Evolutionary conservation across 2,797 vertebrate genomes (phyloP), one percentile per base, ranked within the genome.

Genomic region (Eutrigla gurnardus): DNA sequence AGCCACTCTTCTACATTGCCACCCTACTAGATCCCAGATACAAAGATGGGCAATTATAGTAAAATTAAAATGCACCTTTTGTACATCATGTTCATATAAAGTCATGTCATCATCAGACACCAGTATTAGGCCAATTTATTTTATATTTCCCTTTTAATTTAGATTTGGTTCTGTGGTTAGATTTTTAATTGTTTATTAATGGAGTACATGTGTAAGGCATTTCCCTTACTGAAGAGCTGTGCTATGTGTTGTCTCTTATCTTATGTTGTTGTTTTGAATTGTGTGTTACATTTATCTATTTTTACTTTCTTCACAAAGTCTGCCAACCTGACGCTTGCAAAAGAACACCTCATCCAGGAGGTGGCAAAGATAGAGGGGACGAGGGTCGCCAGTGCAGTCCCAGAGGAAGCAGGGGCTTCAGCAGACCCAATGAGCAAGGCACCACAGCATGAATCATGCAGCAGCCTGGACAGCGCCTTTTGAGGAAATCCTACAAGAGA

Each of bases 21-120:
- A n/a, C n/a, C n/a, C n/a, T n/a, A n/a, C n/a, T 80, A 33, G 57
- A 74, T 64, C 65, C 77, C 70, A 74, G 70, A 69, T 79, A 79
- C 59, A 63, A 57, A 57, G 61, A 53, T 49, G 25, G 71, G 65
- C 59, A 70, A 70, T 65, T 74, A 50, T 33, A 42, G 65, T 63
- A 52, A 59, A 72, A 58, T 35, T 69, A 64, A 53, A 78, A 45
- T 50, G 18, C 6, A 50, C 49, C 60, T 18, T 50, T 35, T 79
- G 71, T 62, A 57, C 53, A 70, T 32, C 42, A 79, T 79, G 70
- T 25, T 25, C 1, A 25, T 25, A 25, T 25, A 25, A 25, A 25
- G 25, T 25, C 25, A 25, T 25, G 25, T 25, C 25, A 25, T 39
- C 74, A 42, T 55, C 68, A 62, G 2, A 25, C 49, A 50, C 69